Conservation (phyloP, 1,140 invertebrate genomes). For the Leucophenga varia region DNA sequence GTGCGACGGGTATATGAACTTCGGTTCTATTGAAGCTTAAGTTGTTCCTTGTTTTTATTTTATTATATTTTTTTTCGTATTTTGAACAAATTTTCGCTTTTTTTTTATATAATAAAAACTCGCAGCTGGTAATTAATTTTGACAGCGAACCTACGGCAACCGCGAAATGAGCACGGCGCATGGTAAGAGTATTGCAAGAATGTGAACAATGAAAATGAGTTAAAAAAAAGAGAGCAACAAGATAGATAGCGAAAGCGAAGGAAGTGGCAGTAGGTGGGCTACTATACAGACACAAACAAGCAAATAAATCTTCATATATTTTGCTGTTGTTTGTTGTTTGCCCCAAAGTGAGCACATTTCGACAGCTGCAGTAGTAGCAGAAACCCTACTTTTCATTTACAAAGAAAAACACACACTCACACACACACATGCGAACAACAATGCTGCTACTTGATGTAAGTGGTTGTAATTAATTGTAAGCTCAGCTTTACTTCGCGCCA, state of each 20-base stretch:
- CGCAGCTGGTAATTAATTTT: constrained; percentile 50
- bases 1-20: no score
- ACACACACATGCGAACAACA: background rate
- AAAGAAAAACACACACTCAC: constrained; percentile 7
- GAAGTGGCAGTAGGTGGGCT: constrained; percentile 5
- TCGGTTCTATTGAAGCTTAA: no score
- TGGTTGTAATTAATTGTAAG: constrained; percentile 50
- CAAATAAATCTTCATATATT: no score
- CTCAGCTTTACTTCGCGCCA: constrained; percentile 31
- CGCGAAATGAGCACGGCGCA: no score
- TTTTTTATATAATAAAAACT: constrained; percentile 47
- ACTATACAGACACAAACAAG: constrained; percentile 2
- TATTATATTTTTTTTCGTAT: no score
- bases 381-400: constrained; percentile 38
- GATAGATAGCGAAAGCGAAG: no score
- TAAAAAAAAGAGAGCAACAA: no score
- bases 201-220: no score
- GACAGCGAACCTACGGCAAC: constrained; percentile 52
- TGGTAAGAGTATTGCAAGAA: no score
- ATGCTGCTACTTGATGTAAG: background rate
- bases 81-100: constrained; percentile 27
- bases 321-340: no score
- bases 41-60: no score
- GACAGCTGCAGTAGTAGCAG: no score
- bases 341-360: constrained; percentile 10